Percentiles rank a stretch among this genome's conserved stretches.
phyloP scores from a whole-genome alignment of 2,113 vertebrate genomes.

The Geococcyx californianus region DNA sequence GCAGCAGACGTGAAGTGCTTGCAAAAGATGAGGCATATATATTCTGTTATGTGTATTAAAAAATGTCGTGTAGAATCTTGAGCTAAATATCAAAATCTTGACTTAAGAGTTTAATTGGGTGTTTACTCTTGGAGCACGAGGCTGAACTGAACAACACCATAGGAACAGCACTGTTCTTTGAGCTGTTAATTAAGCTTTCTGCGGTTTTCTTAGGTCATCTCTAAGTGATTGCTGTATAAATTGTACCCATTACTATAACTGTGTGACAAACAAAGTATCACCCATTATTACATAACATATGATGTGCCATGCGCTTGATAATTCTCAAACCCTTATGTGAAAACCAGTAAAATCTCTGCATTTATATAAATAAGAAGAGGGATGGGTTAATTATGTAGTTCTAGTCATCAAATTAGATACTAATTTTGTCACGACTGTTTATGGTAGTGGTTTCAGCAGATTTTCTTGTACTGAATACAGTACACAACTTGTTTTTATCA shows the following conservation, averaged over 20 bases:
- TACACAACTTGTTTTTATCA: not conserved
- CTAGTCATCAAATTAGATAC: not conserved
- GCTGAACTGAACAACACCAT: conserved; percentile 45
- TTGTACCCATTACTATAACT: conserved; percentile 18
- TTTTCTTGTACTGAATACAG: not conserved
- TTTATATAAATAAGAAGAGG: not conserved
- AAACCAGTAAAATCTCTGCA: not conserved
- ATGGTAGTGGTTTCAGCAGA: not conserved
- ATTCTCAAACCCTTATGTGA: not conserved
- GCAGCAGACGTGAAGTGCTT: not conserved
- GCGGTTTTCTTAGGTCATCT: conserved; percentile 34
- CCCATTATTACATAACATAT: not conserved
- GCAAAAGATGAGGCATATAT: not conserved
- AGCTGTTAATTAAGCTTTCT: conserved; percentile 63
- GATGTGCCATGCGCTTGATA: not conserved
- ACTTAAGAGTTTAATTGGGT: conserved; percentile 65
- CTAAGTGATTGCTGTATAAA: conserved; percentile 49
- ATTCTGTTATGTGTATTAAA: not conserved
- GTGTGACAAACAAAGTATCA: conserved; percentile 10
- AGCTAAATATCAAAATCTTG: conserved; percentile 26
- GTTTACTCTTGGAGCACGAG: conserved; percentile 50
- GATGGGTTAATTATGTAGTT: not conserved
- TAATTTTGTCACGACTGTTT: conserved; percentile 9
- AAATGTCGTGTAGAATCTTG: not conserved
- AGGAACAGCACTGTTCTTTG: conserved; percentile 30